A percentile compares a stretch with the other conserved stretches of the same genome.
Conservation (phyloP, 2,888 invertebrate genomes). For the Lymantria monacha region DNA sequence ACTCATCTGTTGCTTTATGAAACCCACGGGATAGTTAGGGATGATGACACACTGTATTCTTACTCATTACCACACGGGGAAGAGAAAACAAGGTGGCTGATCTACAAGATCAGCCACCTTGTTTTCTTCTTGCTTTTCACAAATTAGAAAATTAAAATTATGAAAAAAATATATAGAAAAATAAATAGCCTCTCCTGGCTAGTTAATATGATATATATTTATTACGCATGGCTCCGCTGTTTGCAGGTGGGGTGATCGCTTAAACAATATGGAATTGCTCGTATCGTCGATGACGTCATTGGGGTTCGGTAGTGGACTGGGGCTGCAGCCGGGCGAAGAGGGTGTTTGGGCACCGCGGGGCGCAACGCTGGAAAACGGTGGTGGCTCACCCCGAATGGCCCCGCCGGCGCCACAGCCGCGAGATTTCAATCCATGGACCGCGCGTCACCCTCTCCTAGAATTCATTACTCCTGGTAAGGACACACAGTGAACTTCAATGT, state of each 20-base stretch:
- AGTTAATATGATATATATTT: no score
- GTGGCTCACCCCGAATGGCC: conserved; percentile 24
- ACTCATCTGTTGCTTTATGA: no score
- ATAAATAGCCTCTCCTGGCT: no score
- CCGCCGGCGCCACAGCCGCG: conserved; percentile 33
- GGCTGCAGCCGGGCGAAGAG: conserved; percentile 36
- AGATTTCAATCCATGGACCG: conserved; percentile 73
- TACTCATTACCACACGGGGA: no score
- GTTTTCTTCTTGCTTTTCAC: no score
- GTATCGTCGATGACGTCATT: conserved; percentile 53
- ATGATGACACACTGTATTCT: no score
- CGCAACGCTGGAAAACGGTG: conserved; percentile 6
- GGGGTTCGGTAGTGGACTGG: conserved; percentile 33
- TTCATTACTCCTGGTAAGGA: conserved; percentile 54
- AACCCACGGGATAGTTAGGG: no score
- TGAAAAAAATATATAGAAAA: no score
- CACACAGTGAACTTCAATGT: conserved; percentile 44
- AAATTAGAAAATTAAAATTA: no score
- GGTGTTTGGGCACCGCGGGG: conserved; percentile 53
- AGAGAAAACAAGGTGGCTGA: no score
- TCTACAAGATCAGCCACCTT: no score
- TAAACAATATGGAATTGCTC: conserved; percentile 48
- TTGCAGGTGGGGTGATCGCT: conserved; percentile 50
- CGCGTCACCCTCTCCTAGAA: conserved; percentile 64
- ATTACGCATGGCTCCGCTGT: no score